phyloP scores from a whole-genome alignment of 2,888 invertebrate species.

The Phlogophora meticulosa region DNA sequence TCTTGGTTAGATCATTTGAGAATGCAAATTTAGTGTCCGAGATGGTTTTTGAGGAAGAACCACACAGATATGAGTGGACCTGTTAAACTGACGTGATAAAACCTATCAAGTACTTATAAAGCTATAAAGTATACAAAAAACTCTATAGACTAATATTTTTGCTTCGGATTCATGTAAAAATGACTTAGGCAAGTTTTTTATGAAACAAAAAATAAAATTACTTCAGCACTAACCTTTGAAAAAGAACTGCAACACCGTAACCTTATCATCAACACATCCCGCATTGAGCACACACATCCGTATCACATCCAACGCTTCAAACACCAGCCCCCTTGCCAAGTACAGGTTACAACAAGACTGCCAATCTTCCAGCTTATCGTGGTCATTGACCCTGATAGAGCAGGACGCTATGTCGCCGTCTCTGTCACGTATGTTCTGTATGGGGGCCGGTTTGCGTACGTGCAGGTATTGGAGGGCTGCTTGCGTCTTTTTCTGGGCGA shows the following conservation, averaged over 20 bases:
- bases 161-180: too few relatives aligned
- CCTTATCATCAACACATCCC: slow-evolving; percentile 77
- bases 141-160: too few relatives aligned
- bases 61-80: too few relatives aligned
- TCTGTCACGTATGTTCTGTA: slow-evolving; percentile 81
- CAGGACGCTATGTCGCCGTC: slow-evolving; percentile 57
- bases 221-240: slow-evolving; percentile 92
- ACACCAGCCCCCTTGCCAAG: slow-evolving; percentile 92
- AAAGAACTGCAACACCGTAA: slow-evolving; percentile 91
- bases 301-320: slow-evolving; percentile 93
- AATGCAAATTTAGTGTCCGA: too few relatives aligned
- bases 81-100: too few relatives aligned
- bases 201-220: too few relatives aligned
- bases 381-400: slow-evolving; percentile 71
- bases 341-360: slow-evolving; percentile 91
- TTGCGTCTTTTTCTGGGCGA: slow-evolving; percentile 93
- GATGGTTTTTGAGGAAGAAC: too few relatives aligned
- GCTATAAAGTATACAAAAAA: too few relatives aligned
- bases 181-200: too few relatives aligned
- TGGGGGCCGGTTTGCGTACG: slow-evolving; percentile 90
- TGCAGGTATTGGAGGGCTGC: slow-evolving; percentile 94
- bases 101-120: too few relatives aligned
- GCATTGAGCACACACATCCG: slow-evolving; percentile 89
- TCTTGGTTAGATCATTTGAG: too few relatives aligned
- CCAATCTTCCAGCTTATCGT: slow-evolving; percentile 87